These are phyloP conservation scores for Smithornis capensis DNA, from an alignment of 2,113 vertebrate species.

Conservation along the genomic window DNA sequence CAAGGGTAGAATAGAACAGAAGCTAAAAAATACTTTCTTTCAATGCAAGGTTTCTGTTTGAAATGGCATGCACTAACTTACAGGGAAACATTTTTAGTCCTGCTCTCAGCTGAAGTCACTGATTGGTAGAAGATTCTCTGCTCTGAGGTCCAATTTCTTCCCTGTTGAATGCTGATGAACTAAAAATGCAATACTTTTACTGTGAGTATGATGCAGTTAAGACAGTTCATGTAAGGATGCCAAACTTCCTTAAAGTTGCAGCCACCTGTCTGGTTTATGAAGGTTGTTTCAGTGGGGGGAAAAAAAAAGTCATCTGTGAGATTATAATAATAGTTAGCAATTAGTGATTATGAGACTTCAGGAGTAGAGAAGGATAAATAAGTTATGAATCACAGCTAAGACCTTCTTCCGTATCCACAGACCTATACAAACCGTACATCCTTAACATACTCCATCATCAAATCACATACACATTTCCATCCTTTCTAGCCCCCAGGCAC, in stretches of 20 bases:
- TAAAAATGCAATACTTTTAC: not conserved
- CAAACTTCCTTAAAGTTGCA: not conserved
- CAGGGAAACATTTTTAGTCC: not conserved
- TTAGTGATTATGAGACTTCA: not conserved
- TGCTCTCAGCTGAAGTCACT: not conserved
- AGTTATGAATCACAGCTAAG: not conserved
- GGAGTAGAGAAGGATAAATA: not conserved
- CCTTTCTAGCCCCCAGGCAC: not conserved
- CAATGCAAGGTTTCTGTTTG: not conserved
- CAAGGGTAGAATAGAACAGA: accelerated
- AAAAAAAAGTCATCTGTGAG: not conserved
- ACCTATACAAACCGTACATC: not conserved
- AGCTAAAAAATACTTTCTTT: not conserved
- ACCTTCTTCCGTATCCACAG: not conserved
- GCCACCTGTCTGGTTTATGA: not conserved
- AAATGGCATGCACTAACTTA: not conserved
- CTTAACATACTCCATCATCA: not conserved
- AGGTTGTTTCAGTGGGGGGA: not conserved
- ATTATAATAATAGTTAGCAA: not conserved
- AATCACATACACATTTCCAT: not conserved
- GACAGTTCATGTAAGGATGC: not conserved
- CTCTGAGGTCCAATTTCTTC: not conserved
- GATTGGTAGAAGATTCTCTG: not conserved
- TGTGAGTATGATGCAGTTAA: not conserved
- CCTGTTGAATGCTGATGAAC: not conserved